Evolutionary conservation across 2,797 vertebrate genomes (phyloP), one percentile per base, ranked within the genome.

Genomic region (Cyprinella venusta): DNA sequence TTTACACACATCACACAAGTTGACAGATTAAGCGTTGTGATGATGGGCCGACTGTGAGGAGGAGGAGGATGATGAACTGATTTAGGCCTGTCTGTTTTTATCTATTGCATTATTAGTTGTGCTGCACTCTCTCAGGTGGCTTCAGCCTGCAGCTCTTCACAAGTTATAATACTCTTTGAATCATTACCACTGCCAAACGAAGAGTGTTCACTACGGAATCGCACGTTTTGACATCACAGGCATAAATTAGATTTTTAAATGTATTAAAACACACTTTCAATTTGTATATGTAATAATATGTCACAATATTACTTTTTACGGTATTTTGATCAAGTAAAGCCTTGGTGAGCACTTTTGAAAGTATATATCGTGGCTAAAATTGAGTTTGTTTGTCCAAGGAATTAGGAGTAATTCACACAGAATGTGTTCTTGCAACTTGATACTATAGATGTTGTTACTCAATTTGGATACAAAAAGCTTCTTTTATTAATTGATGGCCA

Each of bases 51-150:
- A 71, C 52, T 50, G 40, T 63, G 67, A 50, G 82, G 8, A 74
- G 69, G 8, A 74, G 56, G 8, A 64, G 42, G 56, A 81, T 52
- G 69, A 81, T 74, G 80, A 81, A 74, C 69, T 81, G 69, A 81
- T 81, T 81, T 74, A 74, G 70, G 48, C 69, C 70, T 81, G 80
- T 81, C 59, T 81, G 80, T 74, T 81, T 81, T 81, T 81, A 81
- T 81, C 69, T 81, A 81, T 81, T 81, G 70, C 59, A 54, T 81
- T 74, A 81, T 81, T 74, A 74, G 80, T 81, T 71, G 33, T 74
- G 69, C 56, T 50, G 79, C 70, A 81, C 21, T 74, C 56, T 74
- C 80, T 74, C 56, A 52, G 59, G 70, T 81, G 80, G 33, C 69
- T 81, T 64, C 80, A 74, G 59, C 45, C 5, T 50, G 30, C 56